Evolutionary conservation across 2,113 vertebrate genomes (phyloP).

Genomic region (Tachuris rubrigastra): DNA sequence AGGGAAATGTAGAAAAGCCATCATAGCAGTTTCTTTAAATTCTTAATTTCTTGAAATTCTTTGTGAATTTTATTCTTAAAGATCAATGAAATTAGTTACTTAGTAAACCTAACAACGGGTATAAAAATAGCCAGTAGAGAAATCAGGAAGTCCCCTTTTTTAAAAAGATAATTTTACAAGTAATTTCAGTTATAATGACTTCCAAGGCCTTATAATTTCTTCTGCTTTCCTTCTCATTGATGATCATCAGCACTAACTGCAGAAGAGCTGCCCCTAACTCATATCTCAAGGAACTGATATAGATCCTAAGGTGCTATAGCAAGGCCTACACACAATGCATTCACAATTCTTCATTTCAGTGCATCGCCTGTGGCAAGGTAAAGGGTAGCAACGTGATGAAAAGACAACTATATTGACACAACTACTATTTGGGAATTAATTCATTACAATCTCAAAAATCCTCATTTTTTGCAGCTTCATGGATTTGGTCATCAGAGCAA

Average conservation of each 20-base stretch:
- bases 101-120: constrained; percentile 15
- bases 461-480: neutral
- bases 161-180: neutral
- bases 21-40: constrained; percentile 57
- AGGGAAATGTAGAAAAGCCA: constrained; percentile 54
- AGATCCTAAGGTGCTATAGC: neutral
- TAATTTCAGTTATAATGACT: neutral
- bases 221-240: neutral
- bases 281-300: neutral
- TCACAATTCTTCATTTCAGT: neutral
- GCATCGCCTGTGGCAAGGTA: neutral
- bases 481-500: neutral
- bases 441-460: neutral
- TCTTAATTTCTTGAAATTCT: too few relatives aligned
- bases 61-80: constrained; percentile 52
- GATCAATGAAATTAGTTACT: constrained; percentile 42
- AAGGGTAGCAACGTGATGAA: neutral
- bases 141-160: neutral
- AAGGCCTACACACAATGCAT: neutral
- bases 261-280: neutral
- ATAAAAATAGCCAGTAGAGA: constrained; percentile 36
- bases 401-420: neutral
- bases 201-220: neutral
- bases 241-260: neutral
- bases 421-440: neutral